phyloP scores from a whole-genome alignment of 2,888 invertebrate genomes.

The Cotesia congregata region DNA sequence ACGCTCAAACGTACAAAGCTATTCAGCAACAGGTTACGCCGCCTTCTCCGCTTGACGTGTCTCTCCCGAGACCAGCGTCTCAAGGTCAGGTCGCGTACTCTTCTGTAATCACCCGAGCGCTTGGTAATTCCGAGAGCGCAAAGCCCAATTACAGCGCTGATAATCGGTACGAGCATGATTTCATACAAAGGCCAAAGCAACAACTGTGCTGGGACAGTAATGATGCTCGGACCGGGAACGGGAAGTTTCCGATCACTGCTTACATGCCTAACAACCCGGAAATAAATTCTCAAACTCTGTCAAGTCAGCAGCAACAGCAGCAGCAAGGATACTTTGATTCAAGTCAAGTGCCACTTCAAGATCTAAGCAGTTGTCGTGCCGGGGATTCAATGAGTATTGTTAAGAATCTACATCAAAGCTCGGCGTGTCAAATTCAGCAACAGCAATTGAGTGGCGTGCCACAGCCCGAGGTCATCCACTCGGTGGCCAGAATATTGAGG shows the following conservation, averaged over 20 bases:
- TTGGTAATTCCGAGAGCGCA: slow-evolving; percentile 75
- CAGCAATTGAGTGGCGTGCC: slow-evolving; percentile 43
- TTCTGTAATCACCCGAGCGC: slow-evolving; percentile 84
- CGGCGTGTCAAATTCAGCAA: slow-evolving; percentile 74
- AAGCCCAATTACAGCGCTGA: slow-evolving; percentile 60
- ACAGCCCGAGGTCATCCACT: slow-evolving; percentile 62
- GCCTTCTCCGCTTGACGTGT: slow-evolving; percentile 80
- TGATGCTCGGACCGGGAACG: slow-evolving; percentile 53
- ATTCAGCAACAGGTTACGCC: slow-evolving; percentile 72
- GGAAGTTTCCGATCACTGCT: slow-evolving; percentile 58
- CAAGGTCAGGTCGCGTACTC: slow-evolving; percentile 82
- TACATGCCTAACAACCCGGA: slow-evolving; percentile 65
- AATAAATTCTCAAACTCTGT: slow-evolving; percentile 71
- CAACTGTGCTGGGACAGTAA: slow-evolving; percentile 70
- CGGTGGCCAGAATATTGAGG: slow-evolving; percentile 76
- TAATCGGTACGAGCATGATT: slow-evolving; percentile 65
- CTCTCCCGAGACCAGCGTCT: slow-evolving; percentile 76
- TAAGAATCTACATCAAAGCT: slow-evolving; percentile 77
- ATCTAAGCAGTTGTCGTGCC: slow-evolving; percentile 78
- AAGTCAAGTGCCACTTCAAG: slow-evolving; percentile 77
- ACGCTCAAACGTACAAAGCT: slow-evolving; percentile 58
- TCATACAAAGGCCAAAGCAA: slow-evolving; percentile 69
- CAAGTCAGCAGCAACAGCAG: slow-evolving; percentile 66
- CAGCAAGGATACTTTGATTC: slow-evolving; percentile 79
- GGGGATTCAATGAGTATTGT: slow-evolving; percentile 85